Base-by-base conservation (phyloP, 2,113 vertebrate genomes). In the Trogon surrucura region DNA sequence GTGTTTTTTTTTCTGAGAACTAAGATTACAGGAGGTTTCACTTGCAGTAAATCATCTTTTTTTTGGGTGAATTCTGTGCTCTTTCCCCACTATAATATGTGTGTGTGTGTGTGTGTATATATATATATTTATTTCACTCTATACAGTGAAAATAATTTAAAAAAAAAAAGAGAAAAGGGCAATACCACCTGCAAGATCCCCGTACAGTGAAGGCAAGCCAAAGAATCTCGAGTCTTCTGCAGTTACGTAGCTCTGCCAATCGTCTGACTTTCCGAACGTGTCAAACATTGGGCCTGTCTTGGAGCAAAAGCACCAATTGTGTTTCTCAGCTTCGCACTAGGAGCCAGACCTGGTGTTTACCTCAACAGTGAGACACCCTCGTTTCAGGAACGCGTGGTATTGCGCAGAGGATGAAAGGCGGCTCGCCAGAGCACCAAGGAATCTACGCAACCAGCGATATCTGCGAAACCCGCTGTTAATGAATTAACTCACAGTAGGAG, bases 331-430 rank as follows among this genome's bases (percentile, higher is more conserved):
- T 54, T 20, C 50, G 70, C 45, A 27, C 13, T 2, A 20, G 80
- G 0, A 56, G 65, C 26, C 57, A 2, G 2, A 4, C 17, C 32
- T 0, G 0, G 48, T 16, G n/a, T 16, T 60, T 3, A 22, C 44
- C 41, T 10, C 30, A 5, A 32, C 5, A 60, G 10, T 2, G 41
- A 60, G 29, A 38, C 45, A 18, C 58, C 45, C 62, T 60, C 41
- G 0, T 53, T 18, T 51, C 85, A 73, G 78, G 65, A 73, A 62
- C 0, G 13, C 1, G 2, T 36, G 41, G 71, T 70, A 81, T 10
- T 4, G 0, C 80, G 60, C 32, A 16, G 47, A 57, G 57, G 80
- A 88, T 21, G 62, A 71, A 60, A 72, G 41, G 44, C 89, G 85
- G 91, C 30, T 65, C 16, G 2, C 51, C 74, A 91, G 50, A 48